phyloP scores from a whole-genome alignment of 1,140 invertebrate species.

The Mycetomoellerius zeteki region DNA sequence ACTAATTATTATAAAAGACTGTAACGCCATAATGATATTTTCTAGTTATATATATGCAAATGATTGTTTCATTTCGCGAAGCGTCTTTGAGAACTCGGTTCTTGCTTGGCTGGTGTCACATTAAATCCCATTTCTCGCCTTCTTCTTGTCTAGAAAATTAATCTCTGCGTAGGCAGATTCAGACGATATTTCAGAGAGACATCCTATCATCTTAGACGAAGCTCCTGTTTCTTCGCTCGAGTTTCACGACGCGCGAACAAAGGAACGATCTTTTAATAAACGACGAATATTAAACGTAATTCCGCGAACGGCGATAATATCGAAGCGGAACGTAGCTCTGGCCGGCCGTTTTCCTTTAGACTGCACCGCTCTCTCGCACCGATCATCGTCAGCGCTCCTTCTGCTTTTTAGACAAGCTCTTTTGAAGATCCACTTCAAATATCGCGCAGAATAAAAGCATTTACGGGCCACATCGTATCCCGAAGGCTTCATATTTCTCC shows the following conservation, averaged over 20 bases:
- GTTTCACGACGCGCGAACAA: constrained; percentile 50
- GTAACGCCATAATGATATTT: background rate
- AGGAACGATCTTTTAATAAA: constrained; percentile 59
- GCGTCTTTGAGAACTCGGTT: background rate
- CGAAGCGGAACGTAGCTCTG: background rate
- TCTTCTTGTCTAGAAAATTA: constrained; percentile 31
- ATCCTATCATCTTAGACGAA: background rate
- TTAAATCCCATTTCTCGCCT: constrained; percentile 43
- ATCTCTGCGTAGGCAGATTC: constrained; percentile 27
- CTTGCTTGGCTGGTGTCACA: constrained; percentile 9
- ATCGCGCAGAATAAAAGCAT: constrained; percentile 62
- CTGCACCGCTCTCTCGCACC: background rate
- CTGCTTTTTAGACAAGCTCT: background rate
- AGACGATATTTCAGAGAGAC: constrained; percentile 2
- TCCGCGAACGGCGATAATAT: constrained; percentile 35
- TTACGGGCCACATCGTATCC: constrained; percentile 48
- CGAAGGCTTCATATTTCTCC: constrained; percentile 38
- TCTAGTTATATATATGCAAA: background rate
- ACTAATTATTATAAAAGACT: background rate
- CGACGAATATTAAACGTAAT: constrained; percentile 58
- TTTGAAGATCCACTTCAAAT: constrained; percentile 35
- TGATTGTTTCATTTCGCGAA: background rate
- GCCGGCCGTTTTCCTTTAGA: background rate
- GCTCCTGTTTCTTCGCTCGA: constrained; percentile 19
- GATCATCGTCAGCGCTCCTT: background rate